Conservation (phyloP, 1,140 invertebrate species). For the Cotesia vestalis region DNA sequence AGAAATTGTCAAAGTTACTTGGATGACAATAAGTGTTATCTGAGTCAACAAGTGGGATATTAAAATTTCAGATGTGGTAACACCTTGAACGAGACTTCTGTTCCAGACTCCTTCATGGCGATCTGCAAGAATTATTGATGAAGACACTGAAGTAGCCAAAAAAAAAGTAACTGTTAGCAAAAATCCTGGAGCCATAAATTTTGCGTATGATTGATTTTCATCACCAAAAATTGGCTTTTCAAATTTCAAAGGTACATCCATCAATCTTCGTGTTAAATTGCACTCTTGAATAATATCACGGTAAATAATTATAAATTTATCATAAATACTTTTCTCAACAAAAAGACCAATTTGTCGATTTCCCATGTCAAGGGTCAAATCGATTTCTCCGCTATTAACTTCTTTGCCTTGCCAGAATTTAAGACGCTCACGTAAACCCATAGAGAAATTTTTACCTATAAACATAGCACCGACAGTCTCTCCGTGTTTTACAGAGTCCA, state of each 20-base stretch:
- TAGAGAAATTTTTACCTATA: conserved; percentile 80
- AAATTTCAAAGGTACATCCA: conserved; percentile 70
- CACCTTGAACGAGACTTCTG: conserved; percentile 77
- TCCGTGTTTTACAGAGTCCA: conserved; percentile 70
- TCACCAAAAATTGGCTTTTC: conserved; percentile 77
- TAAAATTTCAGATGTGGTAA: conserved; percentile 74
- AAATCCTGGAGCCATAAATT: conserved; percentile 28
- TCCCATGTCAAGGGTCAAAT: conserved; percentile 77
- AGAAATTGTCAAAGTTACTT: conserved; percentile 70
- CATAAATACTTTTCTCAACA: conserved; percentile 71
- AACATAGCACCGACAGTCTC: conserved; percentile 76
- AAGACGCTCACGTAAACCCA: conserved; percentile 68
- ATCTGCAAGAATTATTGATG: conserved; percentile 83
- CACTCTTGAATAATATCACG: conserved; percentile 69
- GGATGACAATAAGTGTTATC: conserved; percentile 75
- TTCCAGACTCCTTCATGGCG: conserved; percentile 82
- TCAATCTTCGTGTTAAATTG: conserved; percentile 67
- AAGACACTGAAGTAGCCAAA: conserved; percentile 80
- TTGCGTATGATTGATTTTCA: conserved; percentile 67
- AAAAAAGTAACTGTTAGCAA: conserved; percentile 59
- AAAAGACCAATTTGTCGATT: conserved; percentile 78
- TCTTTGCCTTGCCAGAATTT: conserved; percentile 59
- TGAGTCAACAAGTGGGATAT: conserved; percentile 82
- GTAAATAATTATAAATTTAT: conserved; percentile 72
- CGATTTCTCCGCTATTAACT: conserved; percentile 69